Conservation (phyloP, 2,113 vertebrate species). For the Elephas maximus region DNA sequence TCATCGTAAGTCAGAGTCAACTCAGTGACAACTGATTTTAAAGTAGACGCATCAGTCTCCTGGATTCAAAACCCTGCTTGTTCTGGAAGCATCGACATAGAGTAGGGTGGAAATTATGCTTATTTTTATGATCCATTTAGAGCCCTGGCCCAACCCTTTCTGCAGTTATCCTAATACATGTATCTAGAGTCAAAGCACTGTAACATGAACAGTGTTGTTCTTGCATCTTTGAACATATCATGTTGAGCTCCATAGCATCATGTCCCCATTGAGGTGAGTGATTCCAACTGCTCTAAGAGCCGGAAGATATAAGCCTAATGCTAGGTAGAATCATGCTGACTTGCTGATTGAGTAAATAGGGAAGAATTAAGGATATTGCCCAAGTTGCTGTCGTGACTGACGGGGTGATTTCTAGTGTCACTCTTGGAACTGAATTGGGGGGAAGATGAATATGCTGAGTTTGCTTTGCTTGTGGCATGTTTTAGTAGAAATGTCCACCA, state of each 20-base stretch:
- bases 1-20: too few relatives aligned
- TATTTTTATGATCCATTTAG: background rate
- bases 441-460: background rate
- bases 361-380: background rate
- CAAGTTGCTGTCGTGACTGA: background rate
- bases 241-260: background rate
- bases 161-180: background rate
- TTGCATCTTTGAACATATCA: background rate
- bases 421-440: background rate
- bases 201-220: background rate
- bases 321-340: background rate
- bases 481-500: background rate
- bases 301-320: background rate
- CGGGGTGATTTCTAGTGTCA: background rate
- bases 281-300: background rate
- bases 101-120: background rate
- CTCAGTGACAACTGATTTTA: too few relatives aligned
- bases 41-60: background rate
- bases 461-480: background rate
- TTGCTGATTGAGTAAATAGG: background rate
- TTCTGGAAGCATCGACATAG: background rate
- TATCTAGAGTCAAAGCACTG: background rate
- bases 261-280: background rate
- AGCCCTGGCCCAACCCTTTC: background rate
- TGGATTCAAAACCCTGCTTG: background rate